A percentile compares a stretch with the other conserved stretches of the same genome.
phyloP scores from a whole-genome alignment of 2,113 vertebrate species.

The Lasiurus borealis region DNA sequence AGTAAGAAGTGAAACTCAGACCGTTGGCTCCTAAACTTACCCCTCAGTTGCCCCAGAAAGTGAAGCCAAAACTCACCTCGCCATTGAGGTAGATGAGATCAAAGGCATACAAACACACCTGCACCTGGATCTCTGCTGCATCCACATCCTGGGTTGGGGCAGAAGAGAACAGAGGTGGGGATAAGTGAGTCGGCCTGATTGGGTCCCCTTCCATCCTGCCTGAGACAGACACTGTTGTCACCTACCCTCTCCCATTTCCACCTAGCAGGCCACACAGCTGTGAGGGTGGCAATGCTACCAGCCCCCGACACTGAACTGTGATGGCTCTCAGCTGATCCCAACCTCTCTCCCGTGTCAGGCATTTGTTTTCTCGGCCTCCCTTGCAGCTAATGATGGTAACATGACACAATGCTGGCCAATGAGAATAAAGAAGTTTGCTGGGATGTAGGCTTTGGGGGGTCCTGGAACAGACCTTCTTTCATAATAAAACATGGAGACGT shows the following conservation, averaged over 20 bases:
- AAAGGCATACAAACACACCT: conserved; percentile 95
- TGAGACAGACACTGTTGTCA: neutral
- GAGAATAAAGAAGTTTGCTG: neutral
- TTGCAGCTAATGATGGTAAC: neutral
- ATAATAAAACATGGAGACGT: neutral
- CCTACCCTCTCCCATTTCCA: too few relatives aligned
- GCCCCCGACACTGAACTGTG: accelerated
- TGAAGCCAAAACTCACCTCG: conserved; percentile 86
- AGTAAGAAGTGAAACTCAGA: neutral
- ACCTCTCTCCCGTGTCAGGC: neutral
- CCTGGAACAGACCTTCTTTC: neutral
- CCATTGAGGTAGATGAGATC: conserved; percentile 95
- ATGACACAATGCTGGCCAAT: neutral
- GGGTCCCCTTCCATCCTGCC: neutral
- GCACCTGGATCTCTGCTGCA: conserved; percentile 93
- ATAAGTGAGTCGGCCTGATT: accelerated
- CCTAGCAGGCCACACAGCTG: neutral
- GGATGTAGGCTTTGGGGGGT: neutral
- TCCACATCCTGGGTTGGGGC: conserved; percentile 91
- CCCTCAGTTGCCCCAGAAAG: accelerated
- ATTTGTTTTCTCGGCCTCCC: neutral
- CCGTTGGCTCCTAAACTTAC: accelerated
- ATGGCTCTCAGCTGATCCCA: neutral
- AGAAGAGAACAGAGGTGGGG: neutral
- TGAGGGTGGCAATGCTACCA: neutral